These are phyloP conservation scores for Siniperca chuatsi DNA, from an alignment of 2,113 vertebrate species.

Conservation along the genomic window DNA sequence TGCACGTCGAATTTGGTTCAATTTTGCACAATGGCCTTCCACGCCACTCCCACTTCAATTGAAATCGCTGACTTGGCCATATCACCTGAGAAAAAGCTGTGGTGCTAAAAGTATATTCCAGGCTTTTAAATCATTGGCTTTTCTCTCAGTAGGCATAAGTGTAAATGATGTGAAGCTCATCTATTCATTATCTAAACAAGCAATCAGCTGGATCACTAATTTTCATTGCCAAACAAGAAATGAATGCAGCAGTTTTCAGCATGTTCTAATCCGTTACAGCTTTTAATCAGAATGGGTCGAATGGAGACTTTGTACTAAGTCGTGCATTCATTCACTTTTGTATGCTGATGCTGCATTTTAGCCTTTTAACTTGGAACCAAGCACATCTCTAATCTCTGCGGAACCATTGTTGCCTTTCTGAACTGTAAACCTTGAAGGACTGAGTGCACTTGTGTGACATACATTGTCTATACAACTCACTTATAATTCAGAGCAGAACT, in stretches of 20 bases:
- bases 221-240: conserved; percentile 46
- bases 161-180: not conserved
- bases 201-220: conserved; percentile 21
- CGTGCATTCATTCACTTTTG: conserved; percentile 13
- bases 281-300: conserved; percentile 36
- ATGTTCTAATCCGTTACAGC: conserved; percentile 31
- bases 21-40: conserved; percentile 75
- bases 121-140: conserved; percentile 19
- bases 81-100: conserved; percentile 61
- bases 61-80: conserved; percentile 67
- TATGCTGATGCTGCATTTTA: conserved; percentile 61
- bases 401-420: conserved; percentile 66
- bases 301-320: conserved; percentile 11
- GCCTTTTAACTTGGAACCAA: conserved; percentile 57
- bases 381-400: conserved; percentile 59
- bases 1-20: conserved; percentile 75
- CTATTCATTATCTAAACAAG: conserved; percentile 48
- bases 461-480: conserved; percentile 62
- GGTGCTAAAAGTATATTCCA: conserved; percentile 32
- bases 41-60: conserved; percentile 73
- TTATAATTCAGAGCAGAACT: conserved; percentile 76
- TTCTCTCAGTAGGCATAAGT: conserved; percentile 11
- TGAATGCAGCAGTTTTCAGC: conserved; percentile 12
- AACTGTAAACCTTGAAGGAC: conserved; percentile 77
- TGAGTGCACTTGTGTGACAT: conserved; percentile 69